phyloP scores from a whole-genome alignment of 1,140 invertebrate genomes.

The Macrobrachium rosenbergii region DNA sequence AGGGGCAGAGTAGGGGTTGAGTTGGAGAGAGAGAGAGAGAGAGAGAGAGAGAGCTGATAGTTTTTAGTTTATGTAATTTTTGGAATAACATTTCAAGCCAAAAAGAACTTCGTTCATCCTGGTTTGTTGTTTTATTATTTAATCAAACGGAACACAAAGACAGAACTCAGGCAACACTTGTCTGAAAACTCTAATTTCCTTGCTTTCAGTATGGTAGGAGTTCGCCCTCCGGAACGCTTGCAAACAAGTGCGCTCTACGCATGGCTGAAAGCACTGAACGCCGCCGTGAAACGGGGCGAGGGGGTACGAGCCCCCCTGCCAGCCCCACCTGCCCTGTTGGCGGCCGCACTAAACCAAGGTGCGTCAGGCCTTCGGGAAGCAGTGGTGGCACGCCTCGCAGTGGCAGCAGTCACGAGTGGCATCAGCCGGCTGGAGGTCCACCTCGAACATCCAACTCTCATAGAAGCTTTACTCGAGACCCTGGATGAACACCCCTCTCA shows the following conservation, averaged over 20 bases:
- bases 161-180: no score
- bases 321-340: constrained; percentile 42
- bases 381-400: constrained; percentile 50
- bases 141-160: no score
- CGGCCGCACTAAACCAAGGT: constrained; percentile 34
- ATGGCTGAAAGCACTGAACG: constrained; percentile 39
- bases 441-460: constrained; percentile 49
- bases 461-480: constrained; percentile 44
- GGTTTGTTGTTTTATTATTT: not conserved
- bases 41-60: not conserved
- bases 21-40: constrained; percentile 13
- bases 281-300: constrained; percentile 28
- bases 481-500: constrained; percentile 25
- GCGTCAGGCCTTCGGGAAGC: constrained; percentile 36
- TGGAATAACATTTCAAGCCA: not conserved
- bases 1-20: constrained; percentile 10
- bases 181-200: no score
- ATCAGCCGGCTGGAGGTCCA: constrained; percentile 44
- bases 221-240: constrained; percentile 43
- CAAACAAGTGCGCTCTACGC: constrained; percentile 28
- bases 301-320: constrained; percentile 40
- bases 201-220: constrained; percentile 45
- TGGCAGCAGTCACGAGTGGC: constrained; percentile 46
- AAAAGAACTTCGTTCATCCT: no score
- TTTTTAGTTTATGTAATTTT: not conserved